Conservation (phyloP, 2,888 invertebrate genomes). For the Macrosoma leucophasiata region DNA sequence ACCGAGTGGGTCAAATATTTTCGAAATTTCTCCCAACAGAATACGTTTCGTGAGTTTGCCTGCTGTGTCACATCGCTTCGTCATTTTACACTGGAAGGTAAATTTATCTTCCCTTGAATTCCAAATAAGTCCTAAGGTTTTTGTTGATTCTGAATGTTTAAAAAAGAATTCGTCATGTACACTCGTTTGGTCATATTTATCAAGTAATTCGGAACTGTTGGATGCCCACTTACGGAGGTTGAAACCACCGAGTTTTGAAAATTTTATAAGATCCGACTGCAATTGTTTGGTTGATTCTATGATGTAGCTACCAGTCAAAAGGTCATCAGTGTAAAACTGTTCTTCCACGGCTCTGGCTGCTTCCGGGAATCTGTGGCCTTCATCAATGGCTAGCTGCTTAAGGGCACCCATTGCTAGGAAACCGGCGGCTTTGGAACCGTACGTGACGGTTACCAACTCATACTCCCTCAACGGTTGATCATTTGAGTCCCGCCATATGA, state of each 20-base stretch:
- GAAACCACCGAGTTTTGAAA: slow-evolving; percentile 1
- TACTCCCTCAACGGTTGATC: slow-evolving; percentile 20
- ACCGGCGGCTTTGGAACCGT: neutral
- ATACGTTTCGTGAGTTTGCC: neutral
- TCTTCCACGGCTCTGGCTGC: neutral
- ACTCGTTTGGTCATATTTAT: too few species aligned
- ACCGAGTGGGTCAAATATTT: neutral
- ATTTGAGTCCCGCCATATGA: slow-evolving; percentile 24
- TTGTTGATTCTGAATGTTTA: too few species aligned
- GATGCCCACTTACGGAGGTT: slow-evolving; percentile 6
- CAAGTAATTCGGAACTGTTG: slow-evolving; percentile 1
- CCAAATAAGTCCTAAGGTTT: too few species aligned
- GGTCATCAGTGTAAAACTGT: slow-evolving; percentile 16
- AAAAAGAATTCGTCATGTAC: too few species aligned
- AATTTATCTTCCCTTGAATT: too few species aligned
- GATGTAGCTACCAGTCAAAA: slow-evolving; percentile 6
- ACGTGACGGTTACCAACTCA: slow-evolving; percentile 6
- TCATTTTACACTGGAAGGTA: too few species aligned
- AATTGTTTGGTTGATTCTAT: neutral
- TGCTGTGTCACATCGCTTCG: too few species aligned
- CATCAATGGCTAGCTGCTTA: neutral
- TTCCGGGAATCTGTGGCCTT: neutral
- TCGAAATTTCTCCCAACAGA: neutral
- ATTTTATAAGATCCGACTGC: neutral
- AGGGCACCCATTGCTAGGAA: slow-evolving; percentile 13